phyloP scores from a whole-genome alignment of 2,888 invertebrate species.

The Prosopocoilus inquinatus region DNA sequence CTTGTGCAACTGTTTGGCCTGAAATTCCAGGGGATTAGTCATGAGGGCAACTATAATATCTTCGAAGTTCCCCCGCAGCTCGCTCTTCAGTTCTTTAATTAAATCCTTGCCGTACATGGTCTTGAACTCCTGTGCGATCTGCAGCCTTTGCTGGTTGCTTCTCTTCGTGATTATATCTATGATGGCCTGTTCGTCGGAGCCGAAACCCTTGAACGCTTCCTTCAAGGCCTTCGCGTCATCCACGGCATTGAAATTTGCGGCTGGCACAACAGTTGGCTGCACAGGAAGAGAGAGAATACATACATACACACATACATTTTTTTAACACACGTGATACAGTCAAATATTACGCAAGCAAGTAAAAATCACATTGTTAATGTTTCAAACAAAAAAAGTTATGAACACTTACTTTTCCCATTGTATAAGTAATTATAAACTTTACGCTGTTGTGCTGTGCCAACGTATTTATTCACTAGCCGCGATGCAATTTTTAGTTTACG shows the following conservation, averaged over 20 bases:
- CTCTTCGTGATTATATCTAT: constrained; percentile 64
- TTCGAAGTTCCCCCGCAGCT: constrained; percentile 85
- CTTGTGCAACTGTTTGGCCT: constrained; percentile 76
- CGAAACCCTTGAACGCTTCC: constrained; percentile 47
- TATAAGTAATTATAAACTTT: too few relatives aligned
- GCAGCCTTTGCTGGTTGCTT: constrained; percentile 63
- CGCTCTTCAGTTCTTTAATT: constrained; percentile 80
- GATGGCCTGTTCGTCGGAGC: constrained; percentile 64
- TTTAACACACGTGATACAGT: too few relatives aligned
- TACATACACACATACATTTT: too few relatives aligned
- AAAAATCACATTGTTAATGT: neutral
- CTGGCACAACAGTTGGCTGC: constrained; percentile 44
- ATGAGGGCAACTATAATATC: constrained; percentile 78
- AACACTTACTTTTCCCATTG: neutral
- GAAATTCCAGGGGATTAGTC: constrained; percentile 78
- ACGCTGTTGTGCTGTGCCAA: too few relatives aligned
- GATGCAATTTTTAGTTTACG: too few relatives aligned
- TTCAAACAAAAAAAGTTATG: neutral
- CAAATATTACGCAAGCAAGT: too few relatives aligned
- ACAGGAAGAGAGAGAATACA: too few relatives aligned
- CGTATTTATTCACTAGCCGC: too few relatives aligned
- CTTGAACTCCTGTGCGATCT: constrained; percentile 60
- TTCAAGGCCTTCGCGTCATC: constrained; percentile 45
- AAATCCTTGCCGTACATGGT: constrained; percentile 74
- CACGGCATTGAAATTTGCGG: constrained; percentile 39